phyloP scores from a whole-genome alignment of 2,888 invertebrate species.

The Alcis repandata region DNA sequence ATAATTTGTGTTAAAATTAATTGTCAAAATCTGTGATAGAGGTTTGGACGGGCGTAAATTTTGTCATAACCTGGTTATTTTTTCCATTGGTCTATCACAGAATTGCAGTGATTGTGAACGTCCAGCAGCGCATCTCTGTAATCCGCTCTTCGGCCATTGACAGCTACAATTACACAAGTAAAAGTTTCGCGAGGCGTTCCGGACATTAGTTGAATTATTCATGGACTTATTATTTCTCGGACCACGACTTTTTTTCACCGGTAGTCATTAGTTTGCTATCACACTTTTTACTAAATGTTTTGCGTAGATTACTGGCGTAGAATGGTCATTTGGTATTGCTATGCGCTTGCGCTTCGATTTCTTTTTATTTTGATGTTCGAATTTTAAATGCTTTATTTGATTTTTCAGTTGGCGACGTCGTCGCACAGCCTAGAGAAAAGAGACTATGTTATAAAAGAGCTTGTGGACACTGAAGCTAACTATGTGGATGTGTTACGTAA shows the following conservation, averaged over 20 bases:
- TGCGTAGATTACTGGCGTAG: conserved; percentile 51
- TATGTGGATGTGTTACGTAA: conserved; percentile 97
- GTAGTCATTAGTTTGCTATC: conserved; percentile 47
- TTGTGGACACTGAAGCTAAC: conserved; percentile 98
- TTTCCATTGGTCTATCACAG: neutral
- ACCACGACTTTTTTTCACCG: conserved; percentile 61
- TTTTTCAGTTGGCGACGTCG: conserved; percentile 79
- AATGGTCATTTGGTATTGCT: conserved; percentile 52
- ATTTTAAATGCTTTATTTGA: conserved; percentile 28
- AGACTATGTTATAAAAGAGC: conserved; percentile 96
- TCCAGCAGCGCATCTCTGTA: conserved; percentile 10
- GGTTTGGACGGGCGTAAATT: too few species aligned
- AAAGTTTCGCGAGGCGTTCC: conserved; percentile 66
- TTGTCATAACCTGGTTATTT: neutral
- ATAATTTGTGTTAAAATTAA: too few species aligned
- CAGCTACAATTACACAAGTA: conserved; percentile 55
- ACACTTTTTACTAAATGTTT: conserved; percentile 47
- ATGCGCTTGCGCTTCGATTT: conserved; percentile 43
- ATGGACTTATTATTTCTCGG: conserved; percentile 72
- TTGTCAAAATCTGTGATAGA: too few species aligned
- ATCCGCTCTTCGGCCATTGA: conserved; percentile 12
- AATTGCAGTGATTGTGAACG: neutral
- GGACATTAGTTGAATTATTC: conserved; percentile 72
- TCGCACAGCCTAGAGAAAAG: conserved; percentile 92
- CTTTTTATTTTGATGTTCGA: conserved; percentile 26